Base-by-base conservation (phyloP, 2,797 vertebrate species). In the Brachyalestes nurse region DNA sequence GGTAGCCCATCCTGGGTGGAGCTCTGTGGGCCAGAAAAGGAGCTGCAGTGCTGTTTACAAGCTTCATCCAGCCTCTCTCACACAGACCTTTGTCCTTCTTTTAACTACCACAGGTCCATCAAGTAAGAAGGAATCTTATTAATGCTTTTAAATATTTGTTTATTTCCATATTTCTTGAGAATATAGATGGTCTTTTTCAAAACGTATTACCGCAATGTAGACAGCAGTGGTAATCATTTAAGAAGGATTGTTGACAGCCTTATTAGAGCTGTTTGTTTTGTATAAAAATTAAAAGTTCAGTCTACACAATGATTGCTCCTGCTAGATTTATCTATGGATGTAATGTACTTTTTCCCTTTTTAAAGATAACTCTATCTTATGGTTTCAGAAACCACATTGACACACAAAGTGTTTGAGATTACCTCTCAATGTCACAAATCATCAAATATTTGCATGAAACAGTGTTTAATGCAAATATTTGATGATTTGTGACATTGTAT, bases 1-100 rank as follows among this genome's bases (percentile, higher is more conserved):
- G 51, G 80, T 85, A 84, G 90, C 89, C 88, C 89, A 93, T 93
- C 92, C 93, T 93, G 92, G 60, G 2, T 83, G 76, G 84, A 89
- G 82, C 85, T 83, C 82, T 82, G 5, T 40, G 81, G 47, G 73
- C 70, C 73, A 72, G 40, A 34, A 66, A 28, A 17, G 1, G 17
- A 62, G 17, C 28, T 12, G 8, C 45, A 42, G 5, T 10, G 23
- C 38, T 61, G 42, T 73, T 83, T 79, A 49, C 14, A 5, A 4
- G 38, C 69, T 40, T 47, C 21, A 38, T 51, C 34, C 19, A 21
- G 49, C 53, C 10, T 72, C 51, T 72, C 16, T 72, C 49, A 57
- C 70, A 38, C 25, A 40, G 71, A 66, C 14, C 16, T 70, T 61
- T 66, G 2, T 6, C 12, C 21, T 47, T 19, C 10, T 79, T 10